A percentile compares a stretch with the other conserved stretches of the same genome.
These are phyloP conservation scores for Selene dorsalis DNA, from an alignment of 2,797 vertebrate genomes.

Conservation along the genomic window DNA sequence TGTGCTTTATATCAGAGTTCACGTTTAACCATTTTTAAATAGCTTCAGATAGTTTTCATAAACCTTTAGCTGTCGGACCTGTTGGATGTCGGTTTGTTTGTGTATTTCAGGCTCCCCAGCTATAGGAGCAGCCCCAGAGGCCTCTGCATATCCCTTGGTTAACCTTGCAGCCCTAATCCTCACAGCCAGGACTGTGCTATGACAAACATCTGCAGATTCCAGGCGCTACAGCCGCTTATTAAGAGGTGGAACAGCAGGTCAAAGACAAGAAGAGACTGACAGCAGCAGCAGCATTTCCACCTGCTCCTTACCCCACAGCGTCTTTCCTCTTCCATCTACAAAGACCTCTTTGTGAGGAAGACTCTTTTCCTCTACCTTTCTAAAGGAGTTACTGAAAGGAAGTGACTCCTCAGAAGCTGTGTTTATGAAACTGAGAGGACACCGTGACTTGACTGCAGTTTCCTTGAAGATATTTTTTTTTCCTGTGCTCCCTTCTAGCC, in stretches of 20 bases:
- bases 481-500: slow-evolving; percentile 48
- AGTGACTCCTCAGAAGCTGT: slow-evolving; percentile 59
- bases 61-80: not conserved
- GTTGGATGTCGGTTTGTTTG: slow-evolving; percentile 25
- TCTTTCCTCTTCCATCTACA: slow-evolving; percentile 61
- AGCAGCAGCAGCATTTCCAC: slow-evolving; percentile 35
- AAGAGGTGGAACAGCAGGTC: slow-evolving; percentile 65
- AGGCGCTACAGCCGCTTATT: slow-evolving; percentile 60
- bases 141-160: slow-evolving; percentile 83
- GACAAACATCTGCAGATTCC: slow-evolving; percentile 84
- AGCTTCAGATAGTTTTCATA: not conserved
- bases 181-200: slow-evolving; percentile 93
- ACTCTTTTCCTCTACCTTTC: slow-evolving; percentile 51
- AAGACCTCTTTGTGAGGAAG: slow-evolving; percentile 65
- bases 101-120: slow-evolving; percentile 86
- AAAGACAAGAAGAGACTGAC: slow-evolving; percentile 62
- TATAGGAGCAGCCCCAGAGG: slow-evolving; percentile 84
- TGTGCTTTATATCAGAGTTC: not conserved
- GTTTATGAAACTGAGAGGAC: slow-evolving; percentile 68
- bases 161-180: slow-evolving; percentile 88
- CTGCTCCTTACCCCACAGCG: slow-evolving; percentile 58
- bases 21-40: not conserved
- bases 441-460: slow-evolving; percentile 49
- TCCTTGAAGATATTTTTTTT: slow-evolving; percentile 56
- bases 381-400: slow-evolving; percentile 67